Percentiles rank a stretch among this genome's conserved stretches.
These are phyloP conservation scores for Ips typographus DNA, from an alignment of 1,140 invertebrate genomes.

Conservation along the genomic window DNA sequence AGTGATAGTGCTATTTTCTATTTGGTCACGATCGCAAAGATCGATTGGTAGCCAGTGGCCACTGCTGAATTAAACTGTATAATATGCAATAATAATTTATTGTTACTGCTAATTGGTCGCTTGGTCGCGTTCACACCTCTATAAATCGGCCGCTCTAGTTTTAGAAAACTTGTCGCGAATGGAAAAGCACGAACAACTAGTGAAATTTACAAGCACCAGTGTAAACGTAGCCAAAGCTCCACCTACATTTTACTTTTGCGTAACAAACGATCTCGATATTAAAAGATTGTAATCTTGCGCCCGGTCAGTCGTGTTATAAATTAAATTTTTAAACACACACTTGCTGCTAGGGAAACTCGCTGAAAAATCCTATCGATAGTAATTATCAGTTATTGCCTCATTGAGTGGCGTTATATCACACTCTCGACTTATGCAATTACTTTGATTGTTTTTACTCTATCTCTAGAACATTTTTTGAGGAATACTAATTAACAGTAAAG, in stretches of 20 bases:
- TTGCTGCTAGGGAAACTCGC: conserved; percentile 9
- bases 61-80: conserved; percentile 24
- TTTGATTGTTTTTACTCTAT: too few relatives aligned
- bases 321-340: conserved; percentile 30
- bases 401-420: background rate
- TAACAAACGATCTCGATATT: conserved; percentile 21
- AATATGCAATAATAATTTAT: conserved; percentile 8
- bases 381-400: too few relatives aligned
- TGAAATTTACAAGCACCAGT: background rate
- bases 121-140: background rate
- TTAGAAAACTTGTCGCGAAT: background rate
- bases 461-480: too few relatives aligned
- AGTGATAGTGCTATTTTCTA: conserved; percentile 30
- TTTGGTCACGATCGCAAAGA: conserved; percentile 25
- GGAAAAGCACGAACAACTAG: background rate
- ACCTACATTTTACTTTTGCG: conserved; percentile 27
- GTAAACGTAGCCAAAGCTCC: conserved; percentile 18
- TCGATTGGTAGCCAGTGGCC: conserved; percentile 28
- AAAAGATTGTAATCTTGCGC: conserved; percentile 27
- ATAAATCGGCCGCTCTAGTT: background rate
- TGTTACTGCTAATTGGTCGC: conserved; percentile 2
- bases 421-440: background rate
- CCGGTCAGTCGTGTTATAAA: conserved; percentile 28
- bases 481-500: too few relatives aligned
- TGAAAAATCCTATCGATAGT: too few relatives aligned